Evolutionary conservation across 2,113 vertebrate genomes (phyloP).

Genomic region (Hassar affinis): DNA sequence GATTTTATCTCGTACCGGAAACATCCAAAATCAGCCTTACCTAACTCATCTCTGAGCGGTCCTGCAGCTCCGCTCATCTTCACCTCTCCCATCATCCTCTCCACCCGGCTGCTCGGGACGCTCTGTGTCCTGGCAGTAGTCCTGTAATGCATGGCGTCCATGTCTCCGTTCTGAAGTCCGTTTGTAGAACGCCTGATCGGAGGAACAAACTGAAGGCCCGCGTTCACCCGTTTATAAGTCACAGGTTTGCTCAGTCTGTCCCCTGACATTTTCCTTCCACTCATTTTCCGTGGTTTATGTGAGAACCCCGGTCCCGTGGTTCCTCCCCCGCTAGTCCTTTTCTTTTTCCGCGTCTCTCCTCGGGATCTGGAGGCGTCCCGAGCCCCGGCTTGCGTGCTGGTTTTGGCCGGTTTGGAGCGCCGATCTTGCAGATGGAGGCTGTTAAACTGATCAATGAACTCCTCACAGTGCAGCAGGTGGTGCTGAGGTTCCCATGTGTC

Average conservation of each 20-base stretch:
- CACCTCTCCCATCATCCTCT: slow-evolving; percentile 69
- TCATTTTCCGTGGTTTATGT: slow-evolving; percentile 78
- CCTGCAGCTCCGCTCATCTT: slow-evolving; percentile 72
- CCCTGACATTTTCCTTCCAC: slow-evolving; percentile 70
- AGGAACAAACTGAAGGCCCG: slow-evolving; percentile 83
- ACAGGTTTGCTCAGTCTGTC: slow-evolving; percentile 84
- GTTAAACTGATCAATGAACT: slow-evolving; percentile 96
- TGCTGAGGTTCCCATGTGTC: slow-evolving; percentile 97
- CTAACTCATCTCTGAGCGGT: slow-evolving; percentile 78
- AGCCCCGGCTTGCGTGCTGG: slow-evolving; percentile 68
- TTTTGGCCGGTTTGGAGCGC: slow-evolving; percentile 77
- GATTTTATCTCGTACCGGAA: background rate
- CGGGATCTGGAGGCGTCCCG: slow-evolving; percentile 76
- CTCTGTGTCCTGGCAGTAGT: slow-evolving; percentile 77
- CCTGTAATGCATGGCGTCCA: slow-evolving; percentile 79
- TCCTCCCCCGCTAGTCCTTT: slow-evolving; percentile 74
- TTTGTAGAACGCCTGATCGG: slow-evolving; percentile 81
- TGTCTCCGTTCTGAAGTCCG: slow-evolving; percentile 86
- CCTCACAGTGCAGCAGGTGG: slow-evolving; percentile 93
- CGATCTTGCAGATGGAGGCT: slow-evolving; percentile 82
- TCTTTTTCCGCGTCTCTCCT: slow-evolving; percentile 81
- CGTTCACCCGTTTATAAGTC: slow-evolving; percentile 82
- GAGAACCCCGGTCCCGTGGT: slow-evolving; percentile 38
- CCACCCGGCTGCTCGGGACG: slow-evolving; percentile 68
- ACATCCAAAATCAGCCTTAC: slow-evolving; percentile 64